Conservation (phyloP, 2,888 invertebrate genomes). For the Agrochola litura region DNA sequence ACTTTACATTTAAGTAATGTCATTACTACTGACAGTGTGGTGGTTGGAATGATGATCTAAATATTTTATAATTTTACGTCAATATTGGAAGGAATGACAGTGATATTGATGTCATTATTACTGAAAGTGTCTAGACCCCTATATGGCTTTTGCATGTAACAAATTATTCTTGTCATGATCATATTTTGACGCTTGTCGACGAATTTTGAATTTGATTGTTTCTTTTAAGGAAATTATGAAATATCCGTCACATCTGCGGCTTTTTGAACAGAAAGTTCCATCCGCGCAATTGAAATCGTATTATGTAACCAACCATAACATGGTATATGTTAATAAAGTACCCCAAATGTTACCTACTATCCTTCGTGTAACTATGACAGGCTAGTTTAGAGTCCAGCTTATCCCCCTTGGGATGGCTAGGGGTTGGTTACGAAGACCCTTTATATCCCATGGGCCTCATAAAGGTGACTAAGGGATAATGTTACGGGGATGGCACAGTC, state of each 20-base stretch:
- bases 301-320: neutral
- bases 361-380: constrained; percentile 17
- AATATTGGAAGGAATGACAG: too few relatives aligned
- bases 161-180: neutral
- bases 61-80: too few relatives aligned
- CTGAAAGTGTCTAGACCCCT: too few relatives aligned
- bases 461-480: constrained; percentile 53
- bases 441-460: constrained; percentile 47
- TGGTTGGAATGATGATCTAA: too few relatives aligned
- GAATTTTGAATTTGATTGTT: neutral
- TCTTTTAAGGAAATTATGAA: neutral
- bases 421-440: constrained; percentile 44
- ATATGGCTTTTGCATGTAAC: neutral
- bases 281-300: neutral
- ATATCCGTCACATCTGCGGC: too few relatives aligned
- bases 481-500: constrained; percentile 19
- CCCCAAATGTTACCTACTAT: neutral
- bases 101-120: too few relatives aligned
- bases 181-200: neutral
- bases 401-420: constrained; percentile 14
- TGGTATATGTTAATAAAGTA: neutral
- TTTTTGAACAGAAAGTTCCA: neutral
- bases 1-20: too few relatives aligned
- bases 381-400: constrained; percentile 35
- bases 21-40: too few relatives aligned